Percentiles rank a stretch among this genome's conserved stretches.
phyloP scores from a whole-genome alignment of 1,140 invertebrate species.

The Tribolium castaneum region DNA sequence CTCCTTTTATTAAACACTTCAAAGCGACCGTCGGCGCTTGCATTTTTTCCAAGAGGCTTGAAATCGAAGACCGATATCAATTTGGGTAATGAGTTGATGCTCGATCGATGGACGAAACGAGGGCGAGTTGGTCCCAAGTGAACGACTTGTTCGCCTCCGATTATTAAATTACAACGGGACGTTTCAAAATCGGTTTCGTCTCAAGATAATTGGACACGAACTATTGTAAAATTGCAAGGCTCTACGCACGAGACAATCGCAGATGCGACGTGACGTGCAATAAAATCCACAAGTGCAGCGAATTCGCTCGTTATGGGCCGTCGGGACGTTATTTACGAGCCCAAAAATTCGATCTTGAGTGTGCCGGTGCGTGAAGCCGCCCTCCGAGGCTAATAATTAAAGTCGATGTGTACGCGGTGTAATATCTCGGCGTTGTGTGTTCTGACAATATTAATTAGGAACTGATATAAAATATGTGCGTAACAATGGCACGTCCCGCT shows the following conservation, averaged over 20 bases:
- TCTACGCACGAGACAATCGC: not conserved
- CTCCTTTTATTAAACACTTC: not conserved
- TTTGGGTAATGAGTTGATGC: constrained; percentile 52
- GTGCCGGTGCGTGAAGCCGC: not conserved
- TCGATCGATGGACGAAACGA: constrained; percentile 43
- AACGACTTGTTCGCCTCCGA: constrained; percentile 45
- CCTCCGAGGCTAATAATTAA: not conserved
- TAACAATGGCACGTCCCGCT: constrained; percentile 9
- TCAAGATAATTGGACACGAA: constrained; percentile 52
- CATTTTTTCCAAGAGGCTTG: constrained; percentile 17
- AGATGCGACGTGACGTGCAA: not conserved
- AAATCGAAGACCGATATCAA: constrained; percentile 50
- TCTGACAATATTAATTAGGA: not conserved
- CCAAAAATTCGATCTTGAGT: not conserved
- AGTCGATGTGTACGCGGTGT: not conserved
- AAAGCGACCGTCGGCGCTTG: constrained; percentile 1
- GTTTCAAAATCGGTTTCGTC: constrained; percentile 50
- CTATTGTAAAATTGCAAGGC: constrained; percentile 25
- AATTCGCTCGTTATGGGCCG: not conserved
- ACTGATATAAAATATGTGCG: not conserved
- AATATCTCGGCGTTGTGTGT: not conserved
- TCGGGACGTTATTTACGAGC: not conserved
- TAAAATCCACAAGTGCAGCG: not conserved
- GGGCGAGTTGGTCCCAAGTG: constrained; percentile 36
- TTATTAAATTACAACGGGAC: constrained; percentile 50